Base-by-base conservation (phyloP, 1,140 invertebrate species). In the Trinorchestia longiramus region DNA sequence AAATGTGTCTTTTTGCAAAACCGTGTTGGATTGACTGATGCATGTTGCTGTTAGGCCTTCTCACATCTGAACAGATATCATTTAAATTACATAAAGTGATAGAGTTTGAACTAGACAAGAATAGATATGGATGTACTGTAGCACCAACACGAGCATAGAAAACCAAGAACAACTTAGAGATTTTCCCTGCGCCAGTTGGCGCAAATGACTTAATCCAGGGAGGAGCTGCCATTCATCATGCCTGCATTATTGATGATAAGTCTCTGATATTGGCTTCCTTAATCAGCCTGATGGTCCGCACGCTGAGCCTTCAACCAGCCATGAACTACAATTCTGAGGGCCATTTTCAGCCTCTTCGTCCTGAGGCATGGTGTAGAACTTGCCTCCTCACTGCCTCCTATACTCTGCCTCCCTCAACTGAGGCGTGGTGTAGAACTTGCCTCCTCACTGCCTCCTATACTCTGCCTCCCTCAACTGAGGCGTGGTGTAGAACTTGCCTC, bases 201-300 rank as follows among this genome's bases (percentile, higher is more conserved):
- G 28, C 62, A 77, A 77, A 77, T 77, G 62, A 77, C 62, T 77
- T 77, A 77, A 77, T 77, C 62, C 62, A 77, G 62, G 1, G 62
- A 77, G 62, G 15, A 23, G 62, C 15, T 23, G 62, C 62, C 62
- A 77, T 77, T 77, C 62, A 77, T 77, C 62, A 77, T 77, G 62
- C 62, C 62, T 11, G 62, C 62, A 77, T 90, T 90, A 90, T 90
- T 90, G 88, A 90, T 90, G 88, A 41, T 90, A 43, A 90, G 88
- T 41, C 41, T 36, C 41, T 42, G 88, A 41, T 90, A 90, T 90
- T 43, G 88, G 88, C n/a, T 41, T 36, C 43, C 43, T 90, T 90
- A 90, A 90, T 90, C 88, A 90, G 41, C 43, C 15, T 42, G 88
- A 90, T 90, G 88, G 88, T 15, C 4, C 1, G 6, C 36, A 42